Percentiles rank a stretch among this genome's conserved stretches.
Evolutionary conservation across 2,888 invertebrate genomes (phyloP).

Genomic region (Abrostola tripartita): DNA sequence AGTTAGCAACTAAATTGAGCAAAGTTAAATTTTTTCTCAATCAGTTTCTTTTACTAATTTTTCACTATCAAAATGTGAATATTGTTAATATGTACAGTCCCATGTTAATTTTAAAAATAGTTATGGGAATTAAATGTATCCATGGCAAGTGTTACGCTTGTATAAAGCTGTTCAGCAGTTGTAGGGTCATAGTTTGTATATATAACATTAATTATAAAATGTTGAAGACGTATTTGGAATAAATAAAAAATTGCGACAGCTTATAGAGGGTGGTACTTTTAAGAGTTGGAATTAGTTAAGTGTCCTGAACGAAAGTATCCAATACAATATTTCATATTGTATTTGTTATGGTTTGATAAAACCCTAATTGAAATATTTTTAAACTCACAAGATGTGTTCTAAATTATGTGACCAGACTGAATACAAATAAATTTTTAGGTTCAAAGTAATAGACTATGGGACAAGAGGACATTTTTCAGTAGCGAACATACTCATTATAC

Average conservation of each 20-base stretch:
- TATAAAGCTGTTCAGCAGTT: slow-evolving; percentile 51
- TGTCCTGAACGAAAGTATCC: slow-evolving; percentile 10
- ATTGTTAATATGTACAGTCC: slow-evolving; percentile 58
- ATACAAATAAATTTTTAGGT: slow-evolving; percentile 41
- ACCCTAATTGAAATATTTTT: background rate
- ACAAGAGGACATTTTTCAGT: background rate
- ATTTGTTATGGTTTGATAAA: slow-evolving; percentile 3
- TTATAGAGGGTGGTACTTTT: slow-evolving; percentile 52
- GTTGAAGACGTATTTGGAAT: slow-evolving; percentile 52
- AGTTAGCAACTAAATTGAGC: slow-evolving; percentile 35
- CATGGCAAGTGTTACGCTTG: slow-evolving; percentile 43
- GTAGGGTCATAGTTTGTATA: slow-evolving; percentile 57
- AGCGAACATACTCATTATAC: background rate
- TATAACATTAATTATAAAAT: slow-evolving; percentile 48
- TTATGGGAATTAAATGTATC: slow-evolving; percentile 41
- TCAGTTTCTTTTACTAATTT: slow-evolving; percentile 30
- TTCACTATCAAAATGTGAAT: slow-evolving; percentile 44
- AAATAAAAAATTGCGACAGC: slow-evolving; percentile 42
- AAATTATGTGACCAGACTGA: slow-evolving; percentile 44
- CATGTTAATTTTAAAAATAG: slow-evolving; percentile 53
- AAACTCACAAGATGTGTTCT: slow-evolving; percentile 11
- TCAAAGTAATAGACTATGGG: slow-evolving; percentile 18
- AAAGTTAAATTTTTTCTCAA: slow-evolving; percentile 25
- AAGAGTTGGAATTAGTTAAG: slow-evolving; percentile 16
- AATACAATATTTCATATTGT: slow-evolving; percentile 4